These are phyloP conservation scores for Dusona sp. DNA, from an alignment of 2,888 invertebrate species.

Conservation along the genomic window DNA sequence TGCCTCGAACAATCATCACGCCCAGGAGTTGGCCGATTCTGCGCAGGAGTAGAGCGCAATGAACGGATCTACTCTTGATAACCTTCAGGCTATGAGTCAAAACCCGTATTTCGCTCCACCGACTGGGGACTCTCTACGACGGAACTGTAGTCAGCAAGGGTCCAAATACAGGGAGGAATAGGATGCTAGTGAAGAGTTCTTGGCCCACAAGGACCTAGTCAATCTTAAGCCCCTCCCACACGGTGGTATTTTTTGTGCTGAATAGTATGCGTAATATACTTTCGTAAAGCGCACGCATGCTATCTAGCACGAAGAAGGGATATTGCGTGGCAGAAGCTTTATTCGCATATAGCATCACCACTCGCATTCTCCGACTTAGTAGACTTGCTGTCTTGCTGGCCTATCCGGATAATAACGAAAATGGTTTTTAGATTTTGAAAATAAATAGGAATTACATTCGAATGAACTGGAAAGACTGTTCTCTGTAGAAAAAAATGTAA, in stretches of 20 bases:
- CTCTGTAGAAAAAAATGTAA: neutral
- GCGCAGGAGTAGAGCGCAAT: neutral
- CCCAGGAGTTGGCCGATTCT: constrained; percentile 1
- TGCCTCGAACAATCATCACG: constrained; percentile 19
- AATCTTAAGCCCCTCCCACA: too few relatives aligned
- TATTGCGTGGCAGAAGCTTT: too few relatives aligned
- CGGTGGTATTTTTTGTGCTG: too few relatives aligned
- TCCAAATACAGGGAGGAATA: constrained; percentile 3
- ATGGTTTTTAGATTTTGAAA: constrained; percentile 52
- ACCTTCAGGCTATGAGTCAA: constrained; percentile 21
- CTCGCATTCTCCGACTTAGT: neutral
- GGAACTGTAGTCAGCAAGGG: neutral
- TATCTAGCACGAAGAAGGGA: too few relatives aligned
- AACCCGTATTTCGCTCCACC: neutral
- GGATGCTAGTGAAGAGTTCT: constrained; percentile 17
- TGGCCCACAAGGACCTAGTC: constrained; percentile 27
- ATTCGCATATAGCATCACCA: constrained; percentile 21
- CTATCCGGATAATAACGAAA: constrained; percentile 51
- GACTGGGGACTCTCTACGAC: constrained; percentile 2
- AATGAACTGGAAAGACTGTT: constrained; percentile 39
- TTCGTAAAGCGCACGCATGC: too few relatives aligned
- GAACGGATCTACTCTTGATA: neutral
- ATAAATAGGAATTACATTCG: constrained; percentile 57
- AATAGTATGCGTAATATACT: too few relatives aligned
- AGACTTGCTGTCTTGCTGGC: constrained; percentile 16